Percentiles rank a stretch among this genome's conserved stretches.
Evolutionary conservation across 2,888 invertebrate species (phyloP).

Genomic region (Tetanocera ferruginea): DNA sequence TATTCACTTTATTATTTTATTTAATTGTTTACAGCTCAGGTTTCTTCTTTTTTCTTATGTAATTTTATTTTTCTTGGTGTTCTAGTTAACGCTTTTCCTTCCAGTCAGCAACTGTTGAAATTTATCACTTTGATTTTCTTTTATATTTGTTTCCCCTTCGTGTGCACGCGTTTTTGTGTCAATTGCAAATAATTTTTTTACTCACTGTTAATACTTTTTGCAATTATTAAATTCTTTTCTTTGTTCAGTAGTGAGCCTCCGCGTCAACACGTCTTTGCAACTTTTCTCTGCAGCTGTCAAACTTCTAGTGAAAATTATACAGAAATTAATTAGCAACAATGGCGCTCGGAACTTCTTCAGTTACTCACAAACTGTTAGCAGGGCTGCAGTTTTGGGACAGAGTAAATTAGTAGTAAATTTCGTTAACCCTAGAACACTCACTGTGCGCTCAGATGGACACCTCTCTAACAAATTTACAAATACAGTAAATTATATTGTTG

Average conservation of each 20-base stretch:
- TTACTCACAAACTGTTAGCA: background rate
- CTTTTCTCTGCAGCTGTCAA: background rate
- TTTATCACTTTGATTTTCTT: conserved; percentile 13
- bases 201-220: conserved; percentile 7
- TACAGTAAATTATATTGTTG: no score
- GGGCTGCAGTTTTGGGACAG: background rate
- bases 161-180: conserved; percentile 15
- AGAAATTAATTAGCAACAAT: background rate
- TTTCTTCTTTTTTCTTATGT: conserved; percentile 48
- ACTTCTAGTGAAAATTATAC: conserved; percentile 5
- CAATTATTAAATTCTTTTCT: conserved; percentile 5
- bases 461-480: no score
- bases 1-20: background rate
- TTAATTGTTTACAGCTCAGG: background rate
- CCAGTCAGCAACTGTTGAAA: conserved; percentile 11
- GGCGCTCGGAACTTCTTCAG: background rate
- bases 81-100: conserved; percentile 12
- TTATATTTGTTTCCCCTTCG: conserved; percentile 10
- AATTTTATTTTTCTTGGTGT: conserved; percentile 34
- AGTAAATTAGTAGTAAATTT: no score
- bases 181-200: background rate
- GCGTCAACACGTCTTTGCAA: background rate
- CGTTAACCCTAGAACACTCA: no score
- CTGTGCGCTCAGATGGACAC: no score
- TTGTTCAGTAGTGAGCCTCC: background rate